These are phyloP conservation scores for Caenorhabditis latens DNA, from an alignment of 1,140 invertebrate genomes.

Conservation along the genomic window DNA sequence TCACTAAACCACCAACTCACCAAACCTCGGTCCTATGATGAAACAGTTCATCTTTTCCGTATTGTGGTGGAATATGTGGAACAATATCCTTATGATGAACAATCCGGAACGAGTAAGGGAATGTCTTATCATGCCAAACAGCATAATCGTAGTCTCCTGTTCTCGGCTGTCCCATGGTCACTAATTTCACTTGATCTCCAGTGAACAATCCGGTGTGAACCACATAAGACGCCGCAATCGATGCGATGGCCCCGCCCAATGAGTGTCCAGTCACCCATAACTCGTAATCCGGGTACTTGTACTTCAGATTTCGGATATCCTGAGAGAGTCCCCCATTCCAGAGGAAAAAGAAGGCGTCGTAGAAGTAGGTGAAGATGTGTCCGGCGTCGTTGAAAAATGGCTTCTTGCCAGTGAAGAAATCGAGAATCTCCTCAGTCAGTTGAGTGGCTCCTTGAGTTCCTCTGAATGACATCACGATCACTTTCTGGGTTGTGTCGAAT, in stretches of 20 bases:
- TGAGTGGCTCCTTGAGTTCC: constrained; percentile 47
- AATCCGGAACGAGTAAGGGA: constrained; percentile 62
- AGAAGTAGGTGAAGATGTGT: constrained; percentile 65
- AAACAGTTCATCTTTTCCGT: constrained; percentile 46
- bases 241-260: constrained; percentile 66
- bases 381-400: constrained; percentile 61
- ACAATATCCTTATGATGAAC: constrained; percentile 67
- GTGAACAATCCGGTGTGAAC: constrained; percentile 59
- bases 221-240: constrained; percentile 59
- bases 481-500: constrained; percentile 52
- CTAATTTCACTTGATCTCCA: constrained; percentile 51
- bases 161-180: constrained; percentile 68
- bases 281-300: constrained; percentile 35
- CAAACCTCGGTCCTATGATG: constrained; percentile 57
- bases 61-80: constrained; percentile 66
- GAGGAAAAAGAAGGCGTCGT: constrained; percentile 61
- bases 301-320: not conserved
- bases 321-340: constrained; percentile 56
- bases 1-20: not conserved
- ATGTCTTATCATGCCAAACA: constrained; percentile 59
- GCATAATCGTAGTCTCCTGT: constrained; percentile 68
- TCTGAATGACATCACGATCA: constrained; percentile 55
- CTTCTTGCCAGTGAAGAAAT: constrained; percentile 47
- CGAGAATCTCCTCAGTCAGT: constrained; percentile 47
- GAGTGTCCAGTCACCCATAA: constrained; percentile 67